These are phyloP conservation scores for Oreamnos americanus DNA, from an alignment of 2,113 vertebrate genomes.

Conservation along the genomic window DNA sequence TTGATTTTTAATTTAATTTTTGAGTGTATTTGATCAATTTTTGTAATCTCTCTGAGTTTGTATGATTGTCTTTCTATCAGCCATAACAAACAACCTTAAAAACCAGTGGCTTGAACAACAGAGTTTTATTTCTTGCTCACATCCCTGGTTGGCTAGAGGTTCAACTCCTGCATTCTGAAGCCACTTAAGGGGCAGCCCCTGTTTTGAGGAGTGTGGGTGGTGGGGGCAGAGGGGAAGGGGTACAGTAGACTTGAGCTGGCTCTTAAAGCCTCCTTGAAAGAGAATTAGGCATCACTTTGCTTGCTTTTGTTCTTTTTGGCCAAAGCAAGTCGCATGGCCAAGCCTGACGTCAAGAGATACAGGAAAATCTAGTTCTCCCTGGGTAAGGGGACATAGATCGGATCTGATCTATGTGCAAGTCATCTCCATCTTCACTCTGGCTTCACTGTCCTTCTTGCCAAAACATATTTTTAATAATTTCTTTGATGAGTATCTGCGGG, in stretches of 20 bases:
- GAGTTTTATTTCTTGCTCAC: background rate
- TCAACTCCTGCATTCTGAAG: background rate
- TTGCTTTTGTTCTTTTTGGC: background rate
- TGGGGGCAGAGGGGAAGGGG: background rate
- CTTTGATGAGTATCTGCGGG: background rate
- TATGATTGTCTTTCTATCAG: background rate
- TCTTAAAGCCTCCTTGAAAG: background rate
- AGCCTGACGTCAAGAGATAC: background rate
- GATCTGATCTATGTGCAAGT: background rate
- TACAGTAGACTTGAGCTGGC: background rate
- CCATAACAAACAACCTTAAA: background rate
- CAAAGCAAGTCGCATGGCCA: background rate
- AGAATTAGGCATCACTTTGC: background rate
- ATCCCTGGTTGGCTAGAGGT: background rate
- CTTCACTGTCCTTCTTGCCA: background rate
- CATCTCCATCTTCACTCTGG: background rate
- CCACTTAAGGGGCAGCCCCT: background rate
- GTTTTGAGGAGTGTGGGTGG: background rate
- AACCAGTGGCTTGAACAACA: background rate
- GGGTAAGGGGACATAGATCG: too few species aligned
- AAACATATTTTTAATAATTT: constrained; percentile 1
- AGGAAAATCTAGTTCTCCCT: background rate
- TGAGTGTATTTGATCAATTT: background rate
- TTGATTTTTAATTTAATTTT: constrained; percentile 33
- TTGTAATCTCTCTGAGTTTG: background rate